Conservation (phyloP, 2,888 invertebrate genomes). For the Luffia ferchaultella region DNA sequence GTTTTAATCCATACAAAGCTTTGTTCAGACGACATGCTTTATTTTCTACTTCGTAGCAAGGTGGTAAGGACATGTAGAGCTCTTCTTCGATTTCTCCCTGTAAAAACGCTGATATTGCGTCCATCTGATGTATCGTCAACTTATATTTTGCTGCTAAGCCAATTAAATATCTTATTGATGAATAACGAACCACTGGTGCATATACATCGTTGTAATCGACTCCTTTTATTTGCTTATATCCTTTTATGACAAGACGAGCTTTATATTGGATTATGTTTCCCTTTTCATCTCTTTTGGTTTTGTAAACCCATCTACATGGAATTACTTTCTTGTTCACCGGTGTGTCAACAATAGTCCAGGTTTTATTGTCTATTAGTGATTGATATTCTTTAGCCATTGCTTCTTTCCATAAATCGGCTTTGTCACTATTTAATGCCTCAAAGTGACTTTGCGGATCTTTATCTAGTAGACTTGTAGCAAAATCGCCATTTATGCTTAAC, state of each 20-base stretch:
- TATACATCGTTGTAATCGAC: constrained; percentile 6
- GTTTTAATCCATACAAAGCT: constrained; percentile 15
- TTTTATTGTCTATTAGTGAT: not conserved
- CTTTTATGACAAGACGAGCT: constrained; percentile 6
- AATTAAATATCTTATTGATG: constrained; percentile 1
- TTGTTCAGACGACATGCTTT: constrained; percentile 12
- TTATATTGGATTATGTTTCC: constrained; percentile 12
- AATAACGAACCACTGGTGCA: constrained; percentile 5
- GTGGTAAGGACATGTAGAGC: constrained; percentile 5
- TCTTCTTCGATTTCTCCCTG: constrained; percentile 5
- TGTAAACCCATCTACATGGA: constrained; percentile 20
- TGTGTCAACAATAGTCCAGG: not conserved
- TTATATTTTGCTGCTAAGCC: constrained; percentile 5
- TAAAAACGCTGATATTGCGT: constrained; percentile 3
- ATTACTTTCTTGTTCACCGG: constrained; percentile 11
- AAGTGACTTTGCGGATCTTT: not conserved
- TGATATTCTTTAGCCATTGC: not conserved
- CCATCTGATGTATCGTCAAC: constrained; percentile 6
- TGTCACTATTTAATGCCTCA: not conserved
- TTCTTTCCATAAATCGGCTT: not conserved
- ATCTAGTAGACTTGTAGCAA: too few relatives aligned
- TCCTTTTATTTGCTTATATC: constrained; percentile 3
- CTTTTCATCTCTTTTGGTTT: constrained; percentile 15
- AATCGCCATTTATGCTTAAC: too few relatives aligned
- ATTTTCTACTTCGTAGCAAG: not conserved